Percentiles rank a stretch among this genome's conserved stretches.
These are phyloP conservation scores for Blastomussa wellsi DNA, from an alignment of 92 coral and sea anemone species.

Conservation along the genomic window DNA sequence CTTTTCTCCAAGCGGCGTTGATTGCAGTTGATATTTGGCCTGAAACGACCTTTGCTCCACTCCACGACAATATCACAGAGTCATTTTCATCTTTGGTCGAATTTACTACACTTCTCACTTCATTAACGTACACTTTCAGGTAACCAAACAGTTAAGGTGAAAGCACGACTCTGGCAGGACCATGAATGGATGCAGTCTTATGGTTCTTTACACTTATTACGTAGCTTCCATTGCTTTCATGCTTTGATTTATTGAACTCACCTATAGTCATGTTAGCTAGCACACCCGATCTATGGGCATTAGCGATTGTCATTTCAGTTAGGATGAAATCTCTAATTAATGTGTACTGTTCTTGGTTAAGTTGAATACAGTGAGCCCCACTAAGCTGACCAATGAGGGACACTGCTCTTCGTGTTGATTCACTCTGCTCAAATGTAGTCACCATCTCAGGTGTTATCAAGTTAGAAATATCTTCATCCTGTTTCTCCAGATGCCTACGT, in stretches of 20 bases:
- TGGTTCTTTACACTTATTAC: not conserved
- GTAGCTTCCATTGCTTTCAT: not conserved
- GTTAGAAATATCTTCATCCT: constrained; percentile 44
- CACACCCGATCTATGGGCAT: constrained; percentile 28
- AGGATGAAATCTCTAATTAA: constrained; percentile 56
- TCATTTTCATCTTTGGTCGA: not conserved
- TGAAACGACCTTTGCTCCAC: constrained; percentile 30
- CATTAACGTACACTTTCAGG: constrained; percentile 28
- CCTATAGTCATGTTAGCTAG: constrained; percentile 19
- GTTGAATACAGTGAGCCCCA: constrained; percentile 13
- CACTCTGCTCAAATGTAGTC: constrained; percentile 40
- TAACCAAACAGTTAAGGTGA: constrained; percentile 33
- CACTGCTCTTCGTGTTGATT: constrained; percentile 44
- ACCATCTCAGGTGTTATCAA: constrained; percentile 39
- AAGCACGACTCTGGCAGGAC: constrained; percentile 32
- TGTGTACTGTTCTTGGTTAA: constrained; percentile 30
- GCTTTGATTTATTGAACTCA: not conserved
- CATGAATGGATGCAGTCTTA: constrained; percentile 20
- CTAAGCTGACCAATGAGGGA: constrained; percentile 40
- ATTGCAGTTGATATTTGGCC: constrained; percentile 47
- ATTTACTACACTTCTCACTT: constrained; percentile 35
- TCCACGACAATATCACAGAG: constrained; percentile 43
- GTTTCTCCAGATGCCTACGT: constrained; percentile 55
- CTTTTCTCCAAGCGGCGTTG: constrained; percentile 42
- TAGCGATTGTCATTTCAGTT: constrained; percentile 52